phyloP scores from a whole-genome alignment of 2,797 vertebrate species.

The Anguilla marmorata region DNA sequence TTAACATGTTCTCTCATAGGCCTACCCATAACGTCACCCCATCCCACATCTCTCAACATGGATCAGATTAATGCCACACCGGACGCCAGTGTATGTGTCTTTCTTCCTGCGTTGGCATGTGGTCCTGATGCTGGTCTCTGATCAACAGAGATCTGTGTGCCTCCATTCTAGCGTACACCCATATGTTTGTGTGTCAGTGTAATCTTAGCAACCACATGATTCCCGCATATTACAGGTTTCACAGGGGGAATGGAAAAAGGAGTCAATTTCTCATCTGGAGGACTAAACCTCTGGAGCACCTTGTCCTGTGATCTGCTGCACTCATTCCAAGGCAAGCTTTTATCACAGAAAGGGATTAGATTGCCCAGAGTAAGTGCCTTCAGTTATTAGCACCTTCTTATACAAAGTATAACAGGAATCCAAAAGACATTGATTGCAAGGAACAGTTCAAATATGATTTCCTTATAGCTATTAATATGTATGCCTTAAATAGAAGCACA shows the following conservation, averaged over 20 bases:
- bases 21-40: not conserved
- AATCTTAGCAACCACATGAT: slow-evolving; percentile 35
- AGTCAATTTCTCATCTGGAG: slow-evolving; percentile 60
- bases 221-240: slow-evolving; percentile 47
- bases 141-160: not conserved
- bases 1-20: not conserved
- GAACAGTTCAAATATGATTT: slow-evolving; percentile 87
- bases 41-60: not conserved
- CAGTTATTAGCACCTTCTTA: slow-evolving; percentile 84
- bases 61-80: not conserved
- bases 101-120: not conserved
- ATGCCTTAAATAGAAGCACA: slow-evolving; percentile 89
- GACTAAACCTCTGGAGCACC: slow-evolving; percentile 70
- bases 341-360: slow-evolving; percentile 81
- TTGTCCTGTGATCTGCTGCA: slow-evolving; percentile 72
- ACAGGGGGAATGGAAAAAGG: slow-evolving; percentile 46
- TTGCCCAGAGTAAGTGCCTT: slow-evolving; percentile 77
- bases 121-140: not conserved
- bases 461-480: slow-evolving; percentile 89
- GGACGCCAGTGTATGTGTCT: not conserved
- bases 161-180: not conserved
- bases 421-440: slow-evolving; percentile 82
- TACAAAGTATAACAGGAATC: slow-evolving; percentile 83
- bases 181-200: slow-evolving; percentile 12
- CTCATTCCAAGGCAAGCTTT: slow-evolving; percentile 68